phyloP scores from a whole-genome alignment of 1,140 invertebrate species.

The Caenorhabditis inopinata region DNA sequence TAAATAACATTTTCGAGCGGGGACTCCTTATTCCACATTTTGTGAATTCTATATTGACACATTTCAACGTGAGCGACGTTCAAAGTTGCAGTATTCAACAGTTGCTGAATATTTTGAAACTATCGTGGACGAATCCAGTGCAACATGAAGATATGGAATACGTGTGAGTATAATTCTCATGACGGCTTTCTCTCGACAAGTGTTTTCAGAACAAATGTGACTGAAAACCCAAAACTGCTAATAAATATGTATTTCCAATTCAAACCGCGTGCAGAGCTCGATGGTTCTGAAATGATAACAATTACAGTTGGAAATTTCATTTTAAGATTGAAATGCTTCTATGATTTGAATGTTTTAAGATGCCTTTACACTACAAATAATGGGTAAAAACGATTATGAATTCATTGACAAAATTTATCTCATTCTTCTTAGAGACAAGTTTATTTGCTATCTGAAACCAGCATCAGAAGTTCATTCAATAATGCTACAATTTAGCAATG shows the following conservation, averaged over 20 bases:
- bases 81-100: background rate
- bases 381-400: background rate
- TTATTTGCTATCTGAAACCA: background rate
- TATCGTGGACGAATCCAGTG: background rate
- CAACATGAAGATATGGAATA: slow-evolving; percentile 21
- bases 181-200: too few species aligned
- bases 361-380: background rate
- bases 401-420: background rate
- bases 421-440: background rate
- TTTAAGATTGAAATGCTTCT: background rate
- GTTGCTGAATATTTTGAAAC: background rate
- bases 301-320: background rate
- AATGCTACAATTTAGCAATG: background rate
- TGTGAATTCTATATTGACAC: background rate
- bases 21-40: background rate
- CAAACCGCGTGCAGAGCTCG: background rate
- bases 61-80: too few species aligned
- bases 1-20: background rate
- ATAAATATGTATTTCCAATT: background rate
- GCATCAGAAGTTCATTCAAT: background rate
- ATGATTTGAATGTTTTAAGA: background rate
- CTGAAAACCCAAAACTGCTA: background rate
- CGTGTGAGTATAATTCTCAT: background rate
- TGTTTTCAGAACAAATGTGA: background rate
- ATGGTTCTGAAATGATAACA: background rate